Evolutionary conservation across 2,888 invertebrate genomes (phyloP).

Genomic region (Heliconius cydno): DNA sequence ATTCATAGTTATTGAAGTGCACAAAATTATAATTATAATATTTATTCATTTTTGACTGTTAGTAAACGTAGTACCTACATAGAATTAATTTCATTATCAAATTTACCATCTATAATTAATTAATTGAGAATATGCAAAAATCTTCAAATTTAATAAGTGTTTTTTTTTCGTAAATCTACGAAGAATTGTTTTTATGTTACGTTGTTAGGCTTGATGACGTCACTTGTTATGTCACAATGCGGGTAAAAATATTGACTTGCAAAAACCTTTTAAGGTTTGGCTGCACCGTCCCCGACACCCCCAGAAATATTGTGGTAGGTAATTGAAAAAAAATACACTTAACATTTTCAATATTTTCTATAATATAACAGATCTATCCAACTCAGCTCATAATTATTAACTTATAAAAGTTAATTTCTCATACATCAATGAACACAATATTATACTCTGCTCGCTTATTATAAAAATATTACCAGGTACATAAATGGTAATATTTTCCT

Average conservation of each 20-base stretch:
- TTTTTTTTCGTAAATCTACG: neutral
- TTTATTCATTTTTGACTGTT: neutral
- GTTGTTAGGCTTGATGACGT: neutral
- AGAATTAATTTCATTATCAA: neutral
- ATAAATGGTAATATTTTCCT: neutral
- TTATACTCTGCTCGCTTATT: neutral
- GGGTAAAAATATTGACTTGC: slow-evolving; percentile 19
- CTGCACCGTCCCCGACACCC: neutral
- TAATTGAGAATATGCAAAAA: no score
- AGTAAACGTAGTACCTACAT: neutral
- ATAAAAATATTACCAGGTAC: neutral
- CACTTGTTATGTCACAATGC: slow-evolving; percentile 20
- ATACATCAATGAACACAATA: neutral
- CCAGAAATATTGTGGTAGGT: neutral
- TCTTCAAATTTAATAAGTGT: no score
- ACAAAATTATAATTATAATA: neutral
- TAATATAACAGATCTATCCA: neutral
- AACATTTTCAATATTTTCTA: neutral
- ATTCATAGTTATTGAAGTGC: neutral
- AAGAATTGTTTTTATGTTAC: neutral
- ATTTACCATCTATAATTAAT: no score
- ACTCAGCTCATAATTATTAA: neutral
- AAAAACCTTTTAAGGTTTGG: slow-evolving; percentile 1
- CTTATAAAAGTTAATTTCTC: neutral
- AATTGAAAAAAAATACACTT: neutral